Base-by-base conservation (phyloP, 1,140 invertebrate genomes). In the Uloborus diversus region DNA sequence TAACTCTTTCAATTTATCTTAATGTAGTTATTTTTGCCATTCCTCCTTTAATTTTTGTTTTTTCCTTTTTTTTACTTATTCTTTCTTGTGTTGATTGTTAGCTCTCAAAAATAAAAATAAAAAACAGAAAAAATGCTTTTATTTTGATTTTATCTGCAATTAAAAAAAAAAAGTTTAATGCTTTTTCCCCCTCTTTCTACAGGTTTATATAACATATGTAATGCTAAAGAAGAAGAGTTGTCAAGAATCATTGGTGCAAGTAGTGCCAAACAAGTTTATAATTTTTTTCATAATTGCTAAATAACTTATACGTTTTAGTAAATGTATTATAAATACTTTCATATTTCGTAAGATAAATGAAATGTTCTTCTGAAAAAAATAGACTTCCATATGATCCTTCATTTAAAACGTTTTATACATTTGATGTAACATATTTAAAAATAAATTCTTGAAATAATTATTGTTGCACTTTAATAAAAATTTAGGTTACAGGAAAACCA, bases 251-350 rank as follows among this genome's bases (percentile, higher is more conserved):
- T 75, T 25, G 71, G 71, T 33, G 14, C 59, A 47, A 75, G 27
- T 33, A 64, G 71, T 64, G 71, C 57, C 17, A 35, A 75, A 17
- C 71, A 75, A 75, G 71, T 75, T 14, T 64, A 75, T 64, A 64
- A 75, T 64, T 75, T 75, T 53, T 71, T 71, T 28, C 69, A 59
- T 71, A 23, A 30, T 27, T 71, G n/a, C n/a, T n/a, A n/a, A n/a
- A n/a, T n/a, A n/a, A n/a, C n/a, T n/a, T n/a, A n/a, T n/a, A n/a
- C n/a, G n/a, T n/a, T n/a, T n/a, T n/a, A n/a, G n/a, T n/a, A n/a
- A n/a, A n/a, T n/a, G n/a, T n/a, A n/a, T n/a, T n/a, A n/a, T n/a
- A n/a, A n/a, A n/a, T n/a, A n/a, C n/a, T n/a, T n/a, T n/a, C n/a
- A n/a, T n/a, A n/a, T n/a, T n/a, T n/a, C n/a, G n/a, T n/a, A n/a